Evolutionary conservation across 2,888 invertebrate species (phyloP).

Genomic region (Stramonita haemastoma): DNA sequence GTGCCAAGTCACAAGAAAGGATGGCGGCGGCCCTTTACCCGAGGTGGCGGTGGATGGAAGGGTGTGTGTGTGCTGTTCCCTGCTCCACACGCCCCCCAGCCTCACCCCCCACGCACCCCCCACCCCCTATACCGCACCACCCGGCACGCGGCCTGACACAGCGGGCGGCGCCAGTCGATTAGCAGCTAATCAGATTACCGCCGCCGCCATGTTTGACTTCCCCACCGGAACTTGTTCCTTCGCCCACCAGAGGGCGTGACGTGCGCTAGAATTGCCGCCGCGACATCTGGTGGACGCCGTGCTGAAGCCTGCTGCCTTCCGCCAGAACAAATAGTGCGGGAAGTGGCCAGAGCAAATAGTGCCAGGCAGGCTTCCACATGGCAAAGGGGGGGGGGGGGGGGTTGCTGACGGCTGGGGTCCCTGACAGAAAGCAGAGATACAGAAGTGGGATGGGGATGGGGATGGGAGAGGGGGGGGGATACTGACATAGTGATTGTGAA

Average conservation of each 20-base stretch:
- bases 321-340: slow-evolving; percentile 34
- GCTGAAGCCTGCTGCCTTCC: slow-evolving; percentile 14
- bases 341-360: slow-evolving; percentile 34
- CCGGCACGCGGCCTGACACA: slow-evolving; percentile 32
- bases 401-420: not conserved
- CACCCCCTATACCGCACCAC: not conserved
- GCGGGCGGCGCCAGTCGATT: slow-evolving; percentile 26
- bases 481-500: not conserved
- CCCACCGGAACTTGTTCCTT: slow-evolving; percentile 41
- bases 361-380: slow-evolving; percentile 28
- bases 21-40: too few relatives aligned
- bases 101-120: too few relatives aligned
- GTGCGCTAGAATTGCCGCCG: slow-evolving; percentile 35
- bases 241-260: slow-evolving; percentile 45
- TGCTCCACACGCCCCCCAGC: too few relatives aligned
- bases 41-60: too few relatives aligned
- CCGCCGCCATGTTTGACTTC: slow-evolving; percentile 41
- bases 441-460: not conserved
- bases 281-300: slow-evolving; percentile 44
- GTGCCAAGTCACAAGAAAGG: too few relatives aligned
- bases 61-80: too few relatives aligned
- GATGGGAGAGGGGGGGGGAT: not conserved
- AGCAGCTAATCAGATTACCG: slow-evolving; percentile 44
- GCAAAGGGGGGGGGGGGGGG: not conserved
- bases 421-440: not conserved